A percentile compares a stretch with the other conserved stretches of the same genome.
These are phyloP conservation scores for Andrena camellia DNA, from an alignment of 2,888 invertebrate species.

Conservation along the genomic window DNA sequence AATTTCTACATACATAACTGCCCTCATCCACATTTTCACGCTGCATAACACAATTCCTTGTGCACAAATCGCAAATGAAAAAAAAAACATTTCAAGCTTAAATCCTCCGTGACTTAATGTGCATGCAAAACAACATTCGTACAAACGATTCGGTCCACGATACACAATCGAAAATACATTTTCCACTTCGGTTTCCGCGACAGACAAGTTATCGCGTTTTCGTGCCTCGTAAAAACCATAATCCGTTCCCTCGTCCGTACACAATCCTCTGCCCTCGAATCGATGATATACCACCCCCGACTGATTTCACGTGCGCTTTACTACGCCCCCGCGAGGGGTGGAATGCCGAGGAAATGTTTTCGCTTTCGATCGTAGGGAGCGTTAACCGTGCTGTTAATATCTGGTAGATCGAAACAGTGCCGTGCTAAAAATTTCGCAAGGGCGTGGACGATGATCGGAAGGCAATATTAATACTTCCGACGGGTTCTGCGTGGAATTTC, in stretches of 20 bases:
- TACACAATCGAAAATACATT: slow-evolving; percentile 44
- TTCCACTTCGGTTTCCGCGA: neutral
- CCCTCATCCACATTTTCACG: no score
- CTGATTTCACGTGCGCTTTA: slow-evolving; percentile 32
- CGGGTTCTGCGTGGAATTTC: neutral
- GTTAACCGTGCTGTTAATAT: slow-evolving; percentile 34
- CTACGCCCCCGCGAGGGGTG: slow-evolving; percentile 1
- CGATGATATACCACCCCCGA: slow-evolving; percentile 39
- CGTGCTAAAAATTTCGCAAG: slow-evolving; percentile 10
- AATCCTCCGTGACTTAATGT: no score
- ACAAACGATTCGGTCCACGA: neutral
- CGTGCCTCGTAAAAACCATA: slow-evolving; percentile 52
- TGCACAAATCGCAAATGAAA: no score
- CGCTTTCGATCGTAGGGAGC: slow-evolving; percentile 18
- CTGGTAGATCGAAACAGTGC: slow-evolving; percentile 18
- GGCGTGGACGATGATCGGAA: neutral
- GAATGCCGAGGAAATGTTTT: slow-evolving; percentile 32
- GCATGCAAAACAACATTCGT: no score
- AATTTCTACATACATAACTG: no score
- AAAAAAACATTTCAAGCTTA: no score
- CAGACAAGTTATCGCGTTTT: slow-evolving; percentile 43
- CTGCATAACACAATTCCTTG: no score
- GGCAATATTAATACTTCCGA: neutral
- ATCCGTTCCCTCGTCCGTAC: slow-evolving; percentile 37
- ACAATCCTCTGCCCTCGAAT: slow-evolving; percentile 35